Percentiles rank a stretch among this genome's conserved stretches.
Conservation (phyloP, 2,888 invertebrate species). For the Tipula confusa region DNA sequence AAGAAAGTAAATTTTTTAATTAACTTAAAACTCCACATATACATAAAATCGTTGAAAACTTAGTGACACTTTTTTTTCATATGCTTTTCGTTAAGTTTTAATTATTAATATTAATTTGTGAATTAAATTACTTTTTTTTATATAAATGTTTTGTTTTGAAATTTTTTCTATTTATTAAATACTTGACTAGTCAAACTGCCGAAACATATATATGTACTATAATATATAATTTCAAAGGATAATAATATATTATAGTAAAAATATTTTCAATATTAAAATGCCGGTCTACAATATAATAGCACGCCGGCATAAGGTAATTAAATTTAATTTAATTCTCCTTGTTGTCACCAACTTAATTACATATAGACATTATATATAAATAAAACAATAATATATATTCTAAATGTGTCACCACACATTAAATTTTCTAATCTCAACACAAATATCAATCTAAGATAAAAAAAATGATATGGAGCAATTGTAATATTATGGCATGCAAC, state of each 20-base stretch:
- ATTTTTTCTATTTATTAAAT: not conserved
- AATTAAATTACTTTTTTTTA: not conserved
- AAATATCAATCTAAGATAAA: not conserved
- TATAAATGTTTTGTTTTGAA: not conserved
- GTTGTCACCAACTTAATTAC: not conserved
- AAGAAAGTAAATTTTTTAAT: not conserved
- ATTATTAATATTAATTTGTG: not conserved
- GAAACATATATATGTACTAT: constrained; percentile 36
- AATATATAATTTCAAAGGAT: not conserved
- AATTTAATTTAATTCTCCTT: constrained; percentile 12
- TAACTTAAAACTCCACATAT: not conserved
- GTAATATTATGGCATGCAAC: not conserved
- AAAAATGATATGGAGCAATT: not conserved
- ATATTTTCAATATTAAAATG: constrained; percentile 45
- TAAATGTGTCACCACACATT: not conserved
- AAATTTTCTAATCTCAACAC: not conserved
- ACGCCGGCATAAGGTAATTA: constrained; percentile 57
- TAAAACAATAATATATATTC: not conserved
- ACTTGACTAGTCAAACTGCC: constrained; percentile 37
- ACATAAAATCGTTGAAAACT: not conserved
- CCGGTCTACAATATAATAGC: constrained; percentile 60
- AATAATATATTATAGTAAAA: constrained; percentile 33
- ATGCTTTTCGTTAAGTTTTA: not conserved
- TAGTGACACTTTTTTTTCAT: not conserved
- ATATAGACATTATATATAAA: not conserved